Percentiles rank a stretch among this genome's conserved stretches.
phyloP scores from a whole-genome alignment of 2,888 invertebrate genomes.

The Priocnemis perturbator region DNA sequence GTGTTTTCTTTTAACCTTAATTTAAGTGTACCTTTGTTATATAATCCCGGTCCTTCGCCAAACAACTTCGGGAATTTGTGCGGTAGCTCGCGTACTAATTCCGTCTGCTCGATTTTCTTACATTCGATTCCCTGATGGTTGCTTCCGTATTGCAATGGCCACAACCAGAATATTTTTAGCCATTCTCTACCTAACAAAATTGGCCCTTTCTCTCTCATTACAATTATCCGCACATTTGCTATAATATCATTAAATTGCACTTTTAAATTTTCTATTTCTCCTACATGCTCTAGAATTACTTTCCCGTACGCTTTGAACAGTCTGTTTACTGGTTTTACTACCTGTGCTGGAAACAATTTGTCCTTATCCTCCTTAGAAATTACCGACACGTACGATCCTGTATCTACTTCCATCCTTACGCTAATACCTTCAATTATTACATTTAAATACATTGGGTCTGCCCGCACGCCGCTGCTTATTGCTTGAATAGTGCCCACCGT shows the following conservation, averaged over 20 bases:
- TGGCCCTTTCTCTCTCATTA: slow-evolving; percentile 43
- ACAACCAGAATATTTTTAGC: slow-evolving; percentile 47
- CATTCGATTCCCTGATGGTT: not conserved
- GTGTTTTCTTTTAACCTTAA: slow-evolving; percentile 42
- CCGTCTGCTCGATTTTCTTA: not conserved
- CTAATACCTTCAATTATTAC: slow-evolving; percentile 31
- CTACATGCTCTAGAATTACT: slow-evolving; percentile 34
- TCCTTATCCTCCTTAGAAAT: slow-evolving; percentile 42
- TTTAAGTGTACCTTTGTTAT: slow-evolving; percentile 32
- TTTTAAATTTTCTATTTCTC: slow-evolving; percentile 34
- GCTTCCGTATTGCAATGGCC: slow-evolving; percentile 30
- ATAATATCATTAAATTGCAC: slow-evolving; percentile 33
- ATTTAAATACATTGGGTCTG: slow-evolving; percentile 1
- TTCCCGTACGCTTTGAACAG: slow-evolving; percentile 42
- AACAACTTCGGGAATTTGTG: slow-evolving; percentile 31
- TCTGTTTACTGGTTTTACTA: slow-evolving; percentile 12
- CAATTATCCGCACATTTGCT: slow-evolving; percentile 24
- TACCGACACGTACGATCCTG: slow-evolving; percentile 43
- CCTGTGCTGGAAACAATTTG: slow-evolving; percentile 25
- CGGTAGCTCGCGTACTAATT: slow-evolving; percentile 13
- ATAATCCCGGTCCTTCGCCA: slow-evolving; percentile 32
- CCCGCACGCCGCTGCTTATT: not conserved
- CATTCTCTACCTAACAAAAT: slow-evolving; percentile 56
- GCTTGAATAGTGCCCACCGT: not conserved
- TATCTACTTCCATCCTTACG: slow-evolving; percentile 47